Percentiles rank a stretch among this genome's conserved stretches.
These are phyloP conservation scores for Bombyx huttoni DNA, from an alignment of 2,888 invertebrate species.

Conservation along the genomic window DNA sequence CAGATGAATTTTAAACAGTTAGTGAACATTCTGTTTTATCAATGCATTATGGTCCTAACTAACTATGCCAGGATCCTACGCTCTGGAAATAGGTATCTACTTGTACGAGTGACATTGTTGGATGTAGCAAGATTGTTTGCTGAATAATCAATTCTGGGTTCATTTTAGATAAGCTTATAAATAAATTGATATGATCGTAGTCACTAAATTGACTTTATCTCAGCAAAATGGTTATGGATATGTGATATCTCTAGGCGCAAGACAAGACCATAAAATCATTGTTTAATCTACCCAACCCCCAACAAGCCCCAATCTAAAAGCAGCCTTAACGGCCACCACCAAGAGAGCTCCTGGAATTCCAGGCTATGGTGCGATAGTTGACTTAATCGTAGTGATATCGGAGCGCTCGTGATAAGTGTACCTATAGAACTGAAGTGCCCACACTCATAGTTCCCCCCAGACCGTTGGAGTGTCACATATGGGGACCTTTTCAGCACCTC, in stretches of 20 bases:
- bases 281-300: too few relatives aligned
- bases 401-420: too few relatives aligned
- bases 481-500: too few relatives aligned
- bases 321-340: too few relatives aligned
- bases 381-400: too few relatives aligned
- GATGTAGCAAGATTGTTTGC: constrained; percentile 7
- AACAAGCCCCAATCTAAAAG: too few relatives aligned
- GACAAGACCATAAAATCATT: too few relatives aligned
- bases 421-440: too few relatives aligned
- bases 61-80: constrained; percentile 13
- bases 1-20: neutral
- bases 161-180: constrained; percentile 2
- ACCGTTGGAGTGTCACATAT: too few relatives aligned
- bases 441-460: too few relatives aligned
- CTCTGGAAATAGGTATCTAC: constrained; percentile 13
- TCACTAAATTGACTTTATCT: neutral
- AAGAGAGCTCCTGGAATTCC: too few relatives aligned
- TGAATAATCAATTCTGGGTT: constrained; percentile 5
- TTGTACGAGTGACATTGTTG: constrained; percentile 6
- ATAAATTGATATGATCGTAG: neutral
- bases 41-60: neutral
- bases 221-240: neutral
- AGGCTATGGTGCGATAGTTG: too few relatives aligned
- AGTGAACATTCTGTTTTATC: neutral
- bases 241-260: neutral